phyloP scores from a whole-genome alignment of 2,888 invertebrate genomes.

The Microplitis deprimator region DNA sequence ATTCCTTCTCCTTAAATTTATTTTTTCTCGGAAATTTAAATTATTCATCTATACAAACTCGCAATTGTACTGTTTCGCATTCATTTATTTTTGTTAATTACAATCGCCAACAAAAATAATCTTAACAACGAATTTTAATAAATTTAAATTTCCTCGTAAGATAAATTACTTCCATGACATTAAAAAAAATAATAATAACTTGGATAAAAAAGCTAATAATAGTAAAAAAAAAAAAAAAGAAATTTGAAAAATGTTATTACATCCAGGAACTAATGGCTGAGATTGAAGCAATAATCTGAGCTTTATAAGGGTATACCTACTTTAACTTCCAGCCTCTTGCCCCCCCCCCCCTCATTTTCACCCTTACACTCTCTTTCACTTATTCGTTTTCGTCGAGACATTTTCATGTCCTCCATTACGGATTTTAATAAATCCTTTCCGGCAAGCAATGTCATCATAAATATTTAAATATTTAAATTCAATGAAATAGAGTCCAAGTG shows the following conservation, averaged over 20 bases:
- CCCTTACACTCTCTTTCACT: constrained; percentile 37
- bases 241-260: neutral
- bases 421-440: constrained; percentile 18
- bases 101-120: no score
- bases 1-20: neutral
- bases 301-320: neutral
- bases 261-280: neutral
- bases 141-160: no score
- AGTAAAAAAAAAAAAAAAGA: neutral
- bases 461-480: constrained; percentile 39
- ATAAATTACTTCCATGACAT: no score
- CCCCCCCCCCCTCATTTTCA: constrained; percentile 27
- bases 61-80: no score
- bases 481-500: neutral
- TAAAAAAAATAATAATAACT: neutral
- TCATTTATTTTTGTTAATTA: no score
- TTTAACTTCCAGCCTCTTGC: neutral
- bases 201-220: neutral
- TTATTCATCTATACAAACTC: neutral
- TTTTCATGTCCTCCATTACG: neutral
- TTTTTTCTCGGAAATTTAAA: neutral
- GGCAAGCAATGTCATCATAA: constrained; percentile 11
- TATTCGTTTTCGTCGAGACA: constrained; percentile 12
- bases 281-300: constrained; percentile 1
- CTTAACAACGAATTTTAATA: no score